Base-by-base conservation (phyloP, 2,888 invertebrate genomes). In the Scelioninae gen. 1 region DNA sequence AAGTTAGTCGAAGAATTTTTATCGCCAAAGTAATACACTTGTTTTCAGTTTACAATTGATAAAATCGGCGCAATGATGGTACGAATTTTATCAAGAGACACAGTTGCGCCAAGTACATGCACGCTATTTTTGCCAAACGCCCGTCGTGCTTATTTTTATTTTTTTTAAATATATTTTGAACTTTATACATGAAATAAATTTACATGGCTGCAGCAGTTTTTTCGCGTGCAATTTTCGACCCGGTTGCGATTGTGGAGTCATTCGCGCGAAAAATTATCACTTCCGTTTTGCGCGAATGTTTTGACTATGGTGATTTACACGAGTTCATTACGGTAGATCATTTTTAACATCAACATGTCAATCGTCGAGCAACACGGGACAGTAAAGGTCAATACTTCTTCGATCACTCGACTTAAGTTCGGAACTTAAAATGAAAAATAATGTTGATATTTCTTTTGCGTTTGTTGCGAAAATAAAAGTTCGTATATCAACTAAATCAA, bases 381-480 rank as follows among this genome's bases (percentile, higher is more conserved):
- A 9, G n/a, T 15, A 34, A 34, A 65, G 56, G 53, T 75, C 65
- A 65, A 56, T 58, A 49, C 65, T 55, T 55, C 45, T 5, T 63
- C 74, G 55, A 74, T 74, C n/a, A n/a, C 47, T 34, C 29, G 47
- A 55, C 49, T 74, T 74, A n/a, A n/a, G 63, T 55, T 55, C 45
- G 31, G 13, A 74, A 63, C 55, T 74, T 56, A 43, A 72, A 72
- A 31, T 40, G 49, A 29, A 49, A 58, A 58, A 62, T 77, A 56
- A 69, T 62, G 71, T 63, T 71, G 71, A 56, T 34, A 43, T 40
- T 63, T 63, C 38, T 69, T 63, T 65, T 38, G 56, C 34, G 63
- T 68, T 63, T 69, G 62, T 55, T 63, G 63, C 31, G 78, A 55
- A 55, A 71, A 78, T 69, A 71, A 78, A 78, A 78, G 62, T 78